A percentile compares a stretch with the other conserved stretches of the same genome.
Conservation (phyloP, 2,797 vertebrate species). For the Galagoides demidoff region DNA sequence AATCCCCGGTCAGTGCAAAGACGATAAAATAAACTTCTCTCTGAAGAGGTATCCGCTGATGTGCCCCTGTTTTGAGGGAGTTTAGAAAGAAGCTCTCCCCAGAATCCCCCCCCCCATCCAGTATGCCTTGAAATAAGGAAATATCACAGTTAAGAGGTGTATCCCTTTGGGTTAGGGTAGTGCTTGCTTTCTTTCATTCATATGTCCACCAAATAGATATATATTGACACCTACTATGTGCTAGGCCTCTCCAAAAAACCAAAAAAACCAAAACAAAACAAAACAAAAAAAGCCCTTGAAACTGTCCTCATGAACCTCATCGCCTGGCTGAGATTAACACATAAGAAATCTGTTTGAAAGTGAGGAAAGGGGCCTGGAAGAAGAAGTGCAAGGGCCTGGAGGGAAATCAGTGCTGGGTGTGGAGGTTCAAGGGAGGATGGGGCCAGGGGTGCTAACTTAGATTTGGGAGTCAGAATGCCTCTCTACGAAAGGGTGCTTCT, state of each 20-base stretch:
- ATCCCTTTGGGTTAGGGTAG: background rate
- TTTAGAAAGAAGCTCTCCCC: background rate
- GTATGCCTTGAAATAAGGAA: background rate
- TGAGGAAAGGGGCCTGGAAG: background rate
- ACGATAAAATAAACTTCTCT: background rate
- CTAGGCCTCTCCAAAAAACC: background rate
- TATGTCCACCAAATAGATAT: background rate
- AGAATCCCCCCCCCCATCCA: background rate
- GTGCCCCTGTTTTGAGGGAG: background rate
- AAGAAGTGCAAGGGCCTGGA: background rate
- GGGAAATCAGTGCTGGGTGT: background rate
- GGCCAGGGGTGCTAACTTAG: background rate
- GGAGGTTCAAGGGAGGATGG: background rate
- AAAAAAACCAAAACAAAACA: too few species aligned
- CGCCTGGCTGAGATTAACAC: background rate
- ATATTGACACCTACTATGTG: background rate
- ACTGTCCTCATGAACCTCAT: background rate
- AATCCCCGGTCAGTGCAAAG: background rate
- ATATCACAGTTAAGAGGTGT: background rate
- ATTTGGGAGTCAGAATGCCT: background rate
- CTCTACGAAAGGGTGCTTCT: background rate
- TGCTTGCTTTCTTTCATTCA: background rate
- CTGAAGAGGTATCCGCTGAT: background rate
- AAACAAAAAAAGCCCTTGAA: too few species aligned
- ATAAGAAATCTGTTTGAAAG: background rate